Evolutionary conservation across 1,140 invertebrate genomes (phyloP).

Genomic region (Dolichoris vasculosae): DNA sequence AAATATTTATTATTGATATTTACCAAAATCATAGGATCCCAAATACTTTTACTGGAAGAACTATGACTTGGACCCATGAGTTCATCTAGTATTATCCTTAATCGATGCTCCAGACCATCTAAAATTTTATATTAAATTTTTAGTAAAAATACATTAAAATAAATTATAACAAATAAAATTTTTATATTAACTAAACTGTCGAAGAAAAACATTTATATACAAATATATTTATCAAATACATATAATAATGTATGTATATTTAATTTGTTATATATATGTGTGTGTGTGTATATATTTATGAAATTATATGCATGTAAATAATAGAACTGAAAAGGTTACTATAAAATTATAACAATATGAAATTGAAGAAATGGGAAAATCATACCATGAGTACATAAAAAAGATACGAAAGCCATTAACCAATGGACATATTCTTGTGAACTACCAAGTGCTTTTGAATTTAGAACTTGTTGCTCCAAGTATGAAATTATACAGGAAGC

Average conservation of each 20-base stretch:
- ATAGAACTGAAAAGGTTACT: conserved; percentile 20
- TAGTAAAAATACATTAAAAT: background rate
- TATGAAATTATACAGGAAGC: conserved; percentile 78
- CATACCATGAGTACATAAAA: conserved; percentile 85
- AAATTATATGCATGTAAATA: background rate
- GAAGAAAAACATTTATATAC: background rate
- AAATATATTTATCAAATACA: background rate
- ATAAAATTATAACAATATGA: too few relatives aligned
- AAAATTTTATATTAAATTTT: conserved; percentile 47
- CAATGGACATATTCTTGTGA: conserved; percentile 86
- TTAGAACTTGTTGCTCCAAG: conserved; percentile 84
- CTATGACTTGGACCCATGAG: conserved; percentile 83
- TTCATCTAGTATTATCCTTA: conserved; percentile 83
- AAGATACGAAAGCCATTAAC: conserved; percentile 83
- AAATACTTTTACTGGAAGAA: conserved; percentile 75
- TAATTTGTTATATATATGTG: too few relatives aligned
- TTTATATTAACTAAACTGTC: too few relatives aligned
- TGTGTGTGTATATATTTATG: too few relatives aligned
- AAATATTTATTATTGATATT: conserved; percentile 52
- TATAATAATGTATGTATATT: background rate
- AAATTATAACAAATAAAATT: background rate
- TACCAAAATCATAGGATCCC: conserved; percentile 77
- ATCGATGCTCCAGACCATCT: conserved; percentile 79
- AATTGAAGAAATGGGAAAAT: too few relatives aligned
- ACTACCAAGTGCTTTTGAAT: conserved; percentile 81